phyloP scores from a whole-genome alignment of 2,888 invertebrate genomes.

The Torymus texanus region DNA sequence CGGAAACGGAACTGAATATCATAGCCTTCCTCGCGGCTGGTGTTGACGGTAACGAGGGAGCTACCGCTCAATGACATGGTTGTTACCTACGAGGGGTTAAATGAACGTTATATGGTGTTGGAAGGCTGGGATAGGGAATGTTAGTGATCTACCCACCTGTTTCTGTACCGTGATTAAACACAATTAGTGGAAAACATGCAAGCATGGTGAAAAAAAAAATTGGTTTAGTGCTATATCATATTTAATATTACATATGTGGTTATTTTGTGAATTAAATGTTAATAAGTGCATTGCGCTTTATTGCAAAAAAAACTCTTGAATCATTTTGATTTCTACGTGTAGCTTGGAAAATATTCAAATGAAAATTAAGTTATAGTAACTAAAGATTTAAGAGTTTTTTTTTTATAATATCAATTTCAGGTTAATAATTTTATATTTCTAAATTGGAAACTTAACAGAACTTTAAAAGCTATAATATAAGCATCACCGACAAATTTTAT shows the following conservation, averaged over 20 bases:
- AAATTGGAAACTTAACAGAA: not conserved
- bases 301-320: too few species aligned
- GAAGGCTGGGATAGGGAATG: not conserved
- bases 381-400: too few species aligned
- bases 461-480: too few species aligned
- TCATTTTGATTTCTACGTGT: too few species aligned
- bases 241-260: conserved; percentile 11
- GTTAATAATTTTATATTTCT: not conserved
- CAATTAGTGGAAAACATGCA: conserved; percentile 53
- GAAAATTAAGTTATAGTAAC: too few species aligned
- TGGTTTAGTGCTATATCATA: conserved; percentile 43
- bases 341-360: too few species aligned
- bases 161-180: conserved; percentile 52
- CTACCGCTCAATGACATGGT: conserved; percentile 89
- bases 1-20: conserved; percentile 93
- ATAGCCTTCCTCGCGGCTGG: conserved; percentile 90
- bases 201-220: conserved; percentile 33
- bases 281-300: not conserved
- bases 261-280: conserved; percentile 14
- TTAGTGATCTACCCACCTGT: conserved; percentile 59
- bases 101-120: conserved; percentile 1
- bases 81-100: conserved; percentile 78
- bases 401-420: too few species aligned
- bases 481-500: too few species aligned
- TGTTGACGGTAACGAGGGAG: conserved; percentile 86